Evolutionary conservation across 2,888 invertebrate genomes (phyloP), one percentile per base, ranked within the genome.

Genomic region (Thera obeliscata): DNA sequence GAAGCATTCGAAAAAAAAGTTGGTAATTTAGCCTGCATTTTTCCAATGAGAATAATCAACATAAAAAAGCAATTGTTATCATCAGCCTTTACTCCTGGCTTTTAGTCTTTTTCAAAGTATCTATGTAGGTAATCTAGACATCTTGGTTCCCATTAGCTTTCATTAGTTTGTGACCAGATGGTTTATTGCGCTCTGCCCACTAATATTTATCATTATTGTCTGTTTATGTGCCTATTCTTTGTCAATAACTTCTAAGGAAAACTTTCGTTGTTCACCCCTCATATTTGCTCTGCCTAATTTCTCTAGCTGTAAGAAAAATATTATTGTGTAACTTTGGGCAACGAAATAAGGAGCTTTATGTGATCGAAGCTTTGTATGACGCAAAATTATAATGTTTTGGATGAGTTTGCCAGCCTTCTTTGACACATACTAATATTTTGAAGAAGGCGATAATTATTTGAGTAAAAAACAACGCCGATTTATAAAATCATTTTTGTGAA

Each of bases 201-300:
- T 22, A 22, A 22, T 22, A 22, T 22, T 22, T 22, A 22, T 22
- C 22, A 35, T 36, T 46, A 11, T 52, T 33, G n/a, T 59, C 56
- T 64, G 52, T 38, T 43, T 49, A 8, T 35, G 60, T 56, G 46
- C 38, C 36, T 85, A 78, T 57, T 82, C 82, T 85, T 66, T 80
- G 84, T 78, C 80, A 81, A 76, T 76, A 82, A 84, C 78, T 85
- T 85, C 72, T 73, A 70, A 62, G 72, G 64, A 70, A 77, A 71
- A 82, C 77, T 78, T 80, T 76, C 70, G 46, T 77, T 75, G 67
- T 76, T 73, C 80, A 69, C 83, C 84, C 86, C 79, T 78, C 79
- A 81, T 86, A 84, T 87, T 87, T 87, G 83, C 80, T 83, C 83
- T 76, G 79, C 82, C 83, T 86, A 86, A 87, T 87, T 86, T 86